Base-by-base conservation (phyloP, 2,888 invertebrate genomes). In the Hydrotaea diabolus region DNA sequence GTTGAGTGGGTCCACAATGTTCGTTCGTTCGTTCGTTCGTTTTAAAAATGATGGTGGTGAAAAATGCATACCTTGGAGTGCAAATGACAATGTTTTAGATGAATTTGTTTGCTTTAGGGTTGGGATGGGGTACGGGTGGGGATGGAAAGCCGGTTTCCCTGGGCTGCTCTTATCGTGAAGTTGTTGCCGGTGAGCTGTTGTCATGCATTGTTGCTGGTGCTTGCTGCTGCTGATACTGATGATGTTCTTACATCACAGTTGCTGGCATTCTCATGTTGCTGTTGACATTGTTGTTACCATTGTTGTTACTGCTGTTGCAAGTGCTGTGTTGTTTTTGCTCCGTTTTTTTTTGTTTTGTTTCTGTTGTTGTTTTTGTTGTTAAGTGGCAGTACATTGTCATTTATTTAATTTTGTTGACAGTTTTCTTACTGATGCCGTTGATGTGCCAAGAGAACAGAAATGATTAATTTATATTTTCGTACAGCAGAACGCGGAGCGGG, bases 331-430 rank as follows among this genome's bases (percentile, higher is more conserved):
- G n/a, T n/a, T n/a, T n/a, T n/a, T n/a, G n/a, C n/a, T n/a, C n/a
- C n/a, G n/a, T 49, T 49, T 17, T 17, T 55, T 11, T 53, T 53
- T 11, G 7, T 57, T 11, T 19, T 57, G 49, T 23, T 26, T 19
- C 21, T 71, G 69, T 46, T 49, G 69, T 13, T 59, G 0, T 57
- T 31, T 71, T 23, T 71, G 23, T 17, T 71, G 69, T 71, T 71
- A 39, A 71, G 31, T 66, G 66, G 66, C 36, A 69, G 36, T 46
- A 80, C 36, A 72, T 75, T 80, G 80, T 84, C 84, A 84, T 84
- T 84, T 84, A 81, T 84, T 76, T 78, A 84, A 81, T 81, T 80
- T 84, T 69, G 66, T 36, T 69, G 66, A 46, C 43, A 69, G 66
- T 69, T 69, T 69, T 43, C 57, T 43, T 57, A 49, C 46, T 53